phyloP scores from a whole-genome alignment of 2,888 invertebrate species.

The Pristionchus japonicus region DNA sequence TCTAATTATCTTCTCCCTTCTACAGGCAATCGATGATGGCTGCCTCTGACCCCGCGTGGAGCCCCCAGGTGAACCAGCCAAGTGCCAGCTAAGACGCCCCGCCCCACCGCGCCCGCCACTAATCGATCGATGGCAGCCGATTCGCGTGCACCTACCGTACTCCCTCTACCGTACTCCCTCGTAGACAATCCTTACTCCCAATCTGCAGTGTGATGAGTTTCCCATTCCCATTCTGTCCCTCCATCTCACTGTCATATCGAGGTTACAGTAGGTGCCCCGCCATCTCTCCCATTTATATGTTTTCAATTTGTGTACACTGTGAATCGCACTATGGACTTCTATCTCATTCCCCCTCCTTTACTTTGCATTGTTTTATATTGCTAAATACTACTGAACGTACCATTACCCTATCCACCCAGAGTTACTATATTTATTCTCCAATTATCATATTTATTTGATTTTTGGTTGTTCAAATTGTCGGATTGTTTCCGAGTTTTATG shows the following conservation, averaged over 20 bases:
- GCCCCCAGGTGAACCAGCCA: slow-evolving; percentile 61
- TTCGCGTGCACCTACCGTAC: not conserved
- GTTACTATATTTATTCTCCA: slow-evolving; percentile 15
- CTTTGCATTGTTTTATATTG: slow-evolving; percentile 1
- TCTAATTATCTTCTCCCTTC: not conserved
- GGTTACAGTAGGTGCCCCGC: slow-evolving; percentile 7
- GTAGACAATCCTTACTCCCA: not conserved
- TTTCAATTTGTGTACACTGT: slow-evolving; percentile 19
- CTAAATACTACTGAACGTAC: not conserved
- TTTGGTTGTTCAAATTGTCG: not conserved
- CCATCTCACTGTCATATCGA: slow-evolving; percentile 28
- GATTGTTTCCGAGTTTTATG: not conserved
- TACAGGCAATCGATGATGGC: slow-evolving; percentile 73
- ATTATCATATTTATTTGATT: not conserved
- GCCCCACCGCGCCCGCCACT: not conserved
- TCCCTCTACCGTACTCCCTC: not conserved
- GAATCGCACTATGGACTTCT: not conserved
- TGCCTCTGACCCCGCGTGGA: slow-evolving; percentile 69
- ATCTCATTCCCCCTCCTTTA: not conserved
- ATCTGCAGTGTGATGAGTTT: not conserved
- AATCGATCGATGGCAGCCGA: not conserved
- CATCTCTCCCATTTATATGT: not conserved
- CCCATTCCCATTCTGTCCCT: not conserved
- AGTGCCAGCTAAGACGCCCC: slow-evolving; percentile 19
- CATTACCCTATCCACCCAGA: slow-evolving; percentile 23